Evolutionary conservation across 2,888 invertebrate species (phyloP).

Genomic region (Eilema griseolum): DNA sequence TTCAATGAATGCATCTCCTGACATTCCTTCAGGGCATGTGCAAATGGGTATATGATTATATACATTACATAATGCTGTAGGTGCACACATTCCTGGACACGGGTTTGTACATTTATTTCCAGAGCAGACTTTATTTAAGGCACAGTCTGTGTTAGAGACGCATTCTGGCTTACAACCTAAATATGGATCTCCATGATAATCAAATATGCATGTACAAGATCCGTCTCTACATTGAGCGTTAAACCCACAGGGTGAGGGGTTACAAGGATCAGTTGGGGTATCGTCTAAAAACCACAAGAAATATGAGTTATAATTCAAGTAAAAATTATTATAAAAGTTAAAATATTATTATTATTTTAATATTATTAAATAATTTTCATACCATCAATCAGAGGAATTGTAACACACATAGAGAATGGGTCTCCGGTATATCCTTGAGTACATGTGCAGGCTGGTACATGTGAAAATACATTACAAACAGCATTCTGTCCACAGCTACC

Average conservation of each 20-base stretch:
- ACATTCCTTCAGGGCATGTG: slow-evolving; percentile 88
- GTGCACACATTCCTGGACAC: slow-evolving; percentile 90
- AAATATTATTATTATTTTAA: neutral
- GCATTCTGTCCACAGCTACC: slow-evolving; percentile 90
- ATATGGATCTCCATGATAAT: slow-evolving; percentile 92
- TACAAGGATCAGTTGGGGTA: slow-evolving; percentile 88
- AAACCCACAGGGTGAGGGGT: slow-evolving; percentile 90
- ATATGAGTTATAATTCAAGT: neutral
- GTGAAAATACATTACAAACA: slow-evolving; percentile 89
- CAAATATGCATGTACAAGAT: slow-evolving; percentile 90
- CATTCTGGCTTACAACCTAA: slow-evolving; percentile 93
- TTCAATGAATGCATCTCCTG: slow-evolving; percentile 90
- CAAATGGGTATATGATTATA: slow-evolving; percentile 90
- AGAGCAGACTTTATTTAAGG: slow-evolving; percentile 89
- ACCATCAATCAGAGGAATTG: slow-evolving; percentile 81
- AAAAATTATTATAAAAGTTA: too few species aligned
- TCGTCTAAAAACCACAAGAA: slow-evolving; percentile 67
- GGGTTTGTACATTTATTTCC: slow-evolving; percentile 92
- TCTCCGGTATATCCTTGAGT: slow-evolving; percentile 91
- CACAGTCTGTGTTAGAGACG: slow-evolving; percentile 91
- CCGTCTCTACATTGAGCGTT: slow-evolving; percentile 89
- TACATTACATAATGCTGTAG: slow-evolving; percentile 86
- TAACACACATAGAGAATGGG: slow-evolving; percentile 90
- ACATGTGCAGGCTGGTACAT: slow-evolving; percentile 90
- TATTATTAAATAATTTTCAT: slow-evolving; percentile 22